phyloP scores from a whole-genome alignment of 2,888 invertebrate genomes.

The Limnephilus rhombicus region DNA sequence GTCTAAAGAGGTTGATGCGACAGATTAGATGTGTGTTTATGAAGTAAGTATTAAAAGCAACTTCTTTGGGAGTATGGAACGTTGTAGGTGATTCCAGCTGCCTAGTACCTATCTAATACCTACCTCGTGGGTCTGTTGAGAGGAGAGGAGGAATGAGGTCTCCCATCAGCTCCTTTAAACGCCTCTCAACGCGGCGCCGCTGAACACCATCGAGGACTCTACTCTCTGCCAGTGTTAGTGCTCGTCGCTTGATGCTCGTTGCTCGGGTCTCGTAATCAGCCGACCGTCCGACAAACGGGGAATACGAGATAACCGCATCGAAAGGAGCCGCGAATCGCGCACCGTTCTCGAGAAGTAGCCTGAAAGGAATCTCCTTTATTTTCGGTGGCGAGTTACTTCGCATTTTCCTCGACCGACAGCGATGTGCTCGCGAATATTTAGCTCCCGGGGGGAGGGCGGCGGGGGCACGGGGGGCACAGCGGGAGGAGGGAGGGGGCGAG shows the following conservation, averaged over 20 bases:
- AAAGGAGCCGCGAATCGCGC: neutral
- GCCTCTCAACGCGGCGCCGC: slow-evolving; percentile 20
- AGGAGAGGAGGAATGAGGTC: neutral
- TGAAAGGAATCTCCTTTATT: neutral
- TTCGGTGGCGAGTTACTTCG: neutral
- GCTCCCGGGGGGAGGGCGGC: slow-evolving; percentile 8
- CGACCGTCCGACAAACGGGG: neutral
- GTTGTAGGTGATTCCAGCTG: neutral
- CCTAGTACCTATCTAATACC: neutral
- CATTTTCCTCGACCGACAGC: neutral
- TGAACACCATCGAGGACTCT: neutral
- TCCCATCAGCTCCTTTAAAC: neutral
- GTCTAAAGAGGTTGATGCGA: neutral
- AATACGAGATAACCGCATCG: neutral
- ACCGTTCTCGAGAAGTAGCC: neutral
- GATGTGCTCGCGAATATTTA: slow-evolving; percentile 15
- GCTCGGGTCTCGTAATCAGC: neutral
- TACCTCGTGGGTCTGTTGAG: neutral
- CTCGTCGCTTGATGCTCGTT: neutral
- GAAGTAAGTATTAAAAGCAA: neutral
- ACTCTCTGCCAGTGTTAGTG: neutral
- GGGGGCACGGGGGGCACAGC: neutral
- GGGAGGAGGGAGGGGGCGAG: slow-evolving; percentile 36
- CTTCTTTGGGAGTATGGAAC: neutral
- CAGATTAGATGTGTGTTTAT: neutral